phyloP scores from a whole-genome alignment of 2,797 vertebrate species.

The Girardinus metallicus region DNA sequence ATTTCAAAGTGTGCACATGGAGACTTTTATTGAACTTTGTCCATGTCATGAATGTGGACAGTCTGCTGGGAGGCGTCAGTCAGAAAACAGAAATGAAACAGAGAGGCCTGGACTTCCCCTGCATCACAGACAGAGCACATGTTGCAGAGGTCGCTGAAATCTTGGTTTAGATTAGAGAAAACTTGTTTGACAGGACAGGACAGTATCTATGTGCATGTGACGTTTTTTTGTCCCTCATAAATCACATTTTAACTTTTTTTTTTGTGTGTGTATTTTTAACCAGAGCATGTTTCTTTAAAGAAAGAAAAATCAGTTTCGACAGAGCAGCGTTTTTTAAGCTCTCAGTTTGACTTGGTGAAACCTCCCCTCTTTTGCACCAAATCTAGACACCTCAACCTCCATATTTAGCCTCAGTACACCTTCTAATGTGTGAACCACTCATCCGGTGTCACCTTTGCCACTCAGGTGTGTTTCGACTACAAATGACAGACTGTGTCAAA shows the following conservation, averaged over 20 bases:
- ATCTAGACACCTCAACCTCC: conserved; percentile 29
- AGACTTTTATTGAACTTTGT: conserved; percentile 61
- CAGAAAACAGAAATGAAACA: conserved; percentile 86
- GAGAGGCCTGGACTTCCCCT: conserved; percentile 81
- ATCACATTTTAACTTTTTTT: not conserved
- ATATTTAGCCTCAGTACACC: conserved; percentile 9
- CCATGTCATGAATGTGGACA: conserved; percentile 53
- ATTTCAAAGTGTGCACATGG: conserved; percentile 58
- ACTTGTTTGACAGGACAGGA: conserved; percentile 66
- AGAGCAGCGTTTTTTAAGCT: conserved; percentile 11
- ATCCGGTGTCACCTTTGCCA: conserved; percentile 9
- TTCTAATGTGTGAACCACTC: conserved; percentile 24
- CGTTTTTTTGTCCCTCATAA: not conserved
- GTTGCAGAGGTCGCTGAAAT: conserved; percentile 61
- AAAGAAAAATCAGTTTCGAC: not conserved
- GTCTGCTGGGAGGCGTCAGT: conserved; percentile 54
- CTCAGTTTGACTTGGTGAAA: conserved; percentile 50
- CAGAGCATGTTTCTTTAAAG: not conserved
- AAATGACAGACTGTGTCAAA: conserved; percentile 1
- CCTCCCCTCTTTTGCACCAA: conserved; percentile 21
- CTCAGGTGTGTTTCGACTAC: conserved; percentile 26
- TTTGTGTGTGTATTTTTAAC: not conserved
- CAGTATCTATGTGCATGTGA: conserved; percentile 5
- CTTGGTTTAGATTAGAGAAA: conserved; percentile 62
- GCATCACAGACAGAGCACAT: conserved; percentile 70